Evolutionary conservation across 2,888 invertebrate genomes (phyloP), one percentile per base, ranked within the genome.

Genomic region (Trissonchulus latispiculum): DNA sequence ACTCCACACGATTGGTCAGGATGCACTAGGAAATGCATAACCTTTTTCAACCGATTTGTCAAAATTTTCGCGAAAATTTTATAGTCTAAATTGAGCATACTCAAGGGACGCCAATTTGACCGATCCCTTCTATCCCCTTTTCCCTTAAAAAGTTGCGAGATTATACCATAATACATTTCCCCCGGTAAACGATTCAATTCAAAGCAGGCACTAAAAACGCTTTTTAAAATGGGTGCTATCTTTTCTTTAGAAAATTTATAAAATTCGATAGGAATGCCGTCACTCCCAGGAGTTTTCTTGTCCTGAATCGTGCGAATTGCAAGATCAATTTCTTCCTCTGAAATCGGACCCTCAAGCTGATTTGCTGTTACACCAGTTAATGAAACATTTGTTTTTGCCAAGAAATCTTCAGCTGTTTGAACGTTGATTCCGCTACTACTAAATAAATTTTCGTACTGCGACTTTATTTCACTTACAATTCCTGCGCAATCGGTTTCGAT

Each of bases 391-490:
- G 48, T 48, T 48, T 48, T 23, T 23, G 23, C 23, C 48, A 48
- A 48, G 48, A 48, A 15, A 48, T 48, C 8, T 23, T 48, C 23
- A 15, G 8, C 48, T 48, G 23, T 23, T 48, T 48, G 8, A 48
- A 15, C 8, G 23, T 48, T 23, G 23, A 48, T 48, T 48, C 23
- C 23, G 8, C 8, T 48, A 23, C 8, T 23, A 48, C 8, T 23
- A 68, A 68, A 68, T 3, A 68, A 36, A 36, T 8, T 33, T 36
- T 36, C 36, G 36, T 68, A 68, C 33, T 68, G 69, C 31, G 2
- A 8, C 36, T 36, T 68, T 15, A 68, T 36, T 68, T 68, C 69
- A 3, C 69, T 68, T 23, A 68, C n/a, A 32, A 68, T 48, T 48
- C 23, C n/a, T n/a, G n/a, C 48, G 48, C 48, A 48, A 48, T 48